Percentiles rank a stretch among this genome's conserved stretches.
Evolutionary conservation across 2,888 invertebrate genomes (phyloP).

Genomic region (Geotrupes spiniger): DNA sequence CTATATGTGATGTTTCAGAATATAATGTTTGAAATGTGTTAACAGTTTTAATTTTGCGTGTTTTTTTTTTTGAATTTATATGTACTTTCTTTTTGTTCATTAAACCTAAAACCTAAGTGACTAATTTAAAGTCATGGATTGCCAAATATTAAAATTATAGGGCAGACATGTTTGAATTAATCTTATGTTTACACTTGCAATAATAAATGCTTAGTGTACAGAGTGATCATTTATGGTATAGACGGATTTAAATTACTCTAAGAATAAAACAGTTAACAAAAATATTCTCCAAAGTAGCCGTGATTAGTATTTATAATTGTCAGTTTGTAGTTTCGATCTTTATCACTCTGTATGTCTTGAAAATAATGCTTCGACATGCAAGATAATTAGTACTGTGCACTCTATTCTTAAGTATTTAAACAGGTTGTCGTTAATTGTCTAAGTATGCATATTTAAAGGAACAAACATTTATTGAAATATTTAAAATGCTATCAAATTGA

Average conservation of each 20-base stretch:
- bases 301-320: neutral
- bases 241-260: neutral
- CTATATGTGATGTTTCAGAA: constrained; percentile 5
- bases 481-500: too few relatives aligned
- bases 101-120: too few relatives aligned
- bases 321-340: neutral
- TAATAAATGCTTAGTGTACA: constrained; percentile 5
- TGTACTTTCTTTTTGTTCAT: too few relatives aligned
- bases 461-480: too few relatives aligned
- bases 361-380: neutral
- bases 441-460: too few relatives aligned
- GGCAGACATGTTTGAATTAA: neutral
- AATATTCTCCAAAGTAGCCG: too few relatives aligned
- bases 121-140: neutral
- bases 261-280: too few relatives aligned
- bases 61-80: too few relatives aligned
- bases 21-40: neutral
- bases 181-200: neutral
- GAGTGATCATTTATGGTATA: constrained; percentile 1
- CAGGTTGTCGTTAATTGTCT: too few relatives aligned
- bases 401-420: too few relatives aligned
- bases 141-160: neutral
- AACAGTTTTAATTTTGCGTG: too few relatives aligned
- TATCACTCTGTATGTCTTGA: constrained; percentile 3
- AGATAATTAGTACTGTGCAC: too few relatives aligned